Percentiles rank a stretch among this genome's conserved stretches.
These are phyloP conservation scores for Sclerodermus sp. DNA, from an alignment of 2,888 invertebrate species.

Conservation along the genomic window DNA sequence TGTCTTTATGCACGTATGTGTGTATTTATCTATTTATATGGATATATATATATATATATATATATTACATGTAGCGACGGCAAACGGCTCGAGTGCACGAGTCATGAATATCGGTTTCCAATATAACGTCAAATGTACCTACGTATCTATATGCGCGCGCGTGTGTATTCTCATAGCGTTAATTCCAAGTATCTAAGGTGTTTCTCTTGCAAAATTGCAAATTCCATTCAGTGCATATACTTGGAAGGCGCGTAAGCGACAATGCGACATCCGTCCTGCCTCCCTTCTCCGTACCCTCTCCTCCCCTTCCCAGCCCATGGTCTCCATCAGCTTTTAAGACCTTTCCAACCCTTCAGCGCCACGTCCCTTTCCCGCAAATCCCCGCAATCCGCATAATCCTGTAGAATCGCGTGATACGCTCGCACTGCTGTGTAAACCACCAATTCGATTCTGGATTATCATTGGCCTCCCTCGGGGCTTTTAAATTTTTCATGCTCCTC, in stretches of 20 bases:
- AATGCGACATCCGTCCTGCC: background rate
- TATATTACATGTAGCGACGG: background rate
- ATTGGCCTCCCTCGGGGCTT: background rate
- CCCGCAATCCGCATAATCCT: constrained; percentile 22
- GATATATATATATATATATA: background rate
- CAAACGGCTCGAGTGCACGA: background rate
- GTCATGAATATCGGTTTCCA: constrained; percentile 33
- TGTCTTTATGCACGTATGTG: too few species aligned
- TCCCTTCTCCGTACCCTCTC: too few species aligned
- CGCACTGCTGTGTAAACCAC: constrained; percentile 19
- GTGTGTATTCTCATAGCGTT: constrained; percentile 9
- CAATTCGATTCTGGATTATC: constrained; percentile 23
- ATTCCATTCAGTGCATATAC: constrained; percentile 17
- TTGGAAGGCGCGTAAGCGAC: constrained; percentile 2
- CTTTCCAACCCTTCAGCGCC: background rate
- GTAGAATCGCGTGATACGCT: constrained; percentile 17
- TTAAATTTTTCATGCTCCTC: background rate
- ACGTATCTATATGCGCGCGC: background rate
- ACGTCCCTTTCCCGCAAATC: constrained; percentile 13
- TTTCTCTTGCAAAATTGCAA: constrained; percentile 21
- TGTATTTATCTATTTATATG: background rate
- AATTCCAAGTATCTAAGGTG: constrained; percentile 26
- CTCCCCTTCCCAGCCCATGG: background rate
- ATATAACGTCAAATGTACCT: constrained; percentile 19
- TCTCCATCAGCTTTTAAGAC: background rate